Evolutionary conservation across 2,888 invertebrate genomes (phyloP).

Genomic region (Macroteleia sp.): DNA sequence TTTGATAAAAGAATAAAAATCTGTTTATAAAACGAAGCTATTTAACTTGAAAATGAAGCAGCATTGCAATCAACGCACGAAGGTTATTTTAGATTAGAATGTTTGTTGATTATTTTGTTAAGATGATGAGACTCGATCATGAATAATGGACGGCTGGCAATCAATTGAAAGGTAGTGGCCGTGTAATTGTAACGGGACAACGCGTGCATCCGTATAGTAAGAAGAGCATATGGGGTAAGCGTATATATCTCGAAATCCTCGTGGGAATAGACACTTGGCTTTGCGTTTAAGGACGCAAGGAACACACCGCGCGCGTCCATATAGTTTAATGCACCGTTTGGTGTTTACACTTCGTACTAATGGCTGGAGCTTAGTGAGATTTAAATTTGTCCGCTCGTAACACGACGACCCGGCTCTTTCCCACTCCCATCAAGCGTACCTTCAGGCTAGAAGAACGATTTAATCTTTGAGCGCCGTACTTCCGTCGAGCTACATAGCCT

Average conservation of each 20-base stretch:
- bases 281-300: constrained; percentile 75
- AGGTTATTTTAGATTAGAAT: constrained; percentile 33
- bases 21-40: too few relatives aligned
- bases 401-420: constrained; percentile 54
- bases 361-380: constrained; percentile 83
- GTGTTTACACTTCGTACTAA: constrained; percentile 83
- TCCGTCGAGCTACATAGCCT: constrained; percentile 74
- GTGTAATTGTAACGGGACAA: constrained; percentile 60
- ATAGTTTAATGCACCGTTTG: constrained; percentile 81
- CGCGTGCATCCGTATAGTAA: constrained; percentile 30
- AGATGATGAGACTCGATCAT: constrained; percentile 26
- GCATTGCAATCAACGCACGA: too few relatives aligned
- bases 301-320: constrained; percentile 66
- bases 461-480: constrained; percentile 77
- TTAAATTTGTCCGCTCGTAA: constrained; percentile 81
- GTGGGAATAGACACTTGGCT: constrained; percentile 83
- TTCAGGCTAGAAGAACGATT: constrained; percentile 71
- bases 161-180: constrained; percentile 49
- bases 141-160: constrained; percentile 32
- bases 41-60: too few relatives aligned
- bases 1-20: too few relatives aligned
- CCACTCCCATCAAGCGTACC: constrained; percentile 46
- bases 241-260: constrained; percentile 76
- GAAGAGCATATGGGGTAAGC: constrained; percentile 43
- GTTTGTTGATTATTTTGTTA: constrained; percentile 40